Base-by-base conservation (phyloP, 2,888 invertebrate species). In the Dorcus hopei region DNA sequence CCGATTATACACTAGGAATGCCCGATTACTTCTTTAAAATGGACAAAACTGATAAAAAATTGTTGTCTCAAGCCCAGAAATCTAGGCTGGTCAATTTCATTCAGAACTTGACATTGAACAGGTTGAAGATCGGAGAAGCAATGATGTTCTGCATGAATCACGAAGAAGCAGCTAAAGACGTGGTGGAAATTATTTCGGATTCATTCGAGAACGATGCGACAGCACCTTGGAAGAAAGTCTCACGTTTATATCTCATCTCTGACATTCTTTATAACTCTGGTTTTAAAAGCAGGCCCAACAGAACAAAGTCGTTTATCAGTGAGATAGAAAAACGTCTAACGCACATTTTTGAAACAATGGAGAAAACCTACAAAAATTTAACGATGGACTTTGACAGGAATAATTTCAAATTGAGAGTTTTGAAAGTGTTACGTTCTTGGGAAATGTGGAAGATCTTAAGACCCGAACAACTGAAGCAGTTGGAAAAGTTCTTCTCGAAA, bases 101-200 rank as follows among this genome's bases (percentile, higher is more conserved):
- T 64, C 86, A 94, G 26, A 87, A 87, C 61, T 82, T 98, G 72
- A 88, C 87, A 0, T 89, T 91, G 3, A 87, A 89, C 65, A 84
- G 90, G 53, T 74, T 81, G 54, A 87, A 88, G 74, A 87, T 99
- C 58, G 94, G 90, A 7, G 94, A 95, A 74, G 91, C 90, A 9
- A 99, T 98, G 97, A 89, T 96, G 53, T 99, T 97, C 85, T 98
- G 97, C 78, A 87, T 99, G 64, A 95, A 97, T 74, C 97, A 98
- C 79, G 91, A 93, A 3, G 93, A 94, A 76, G 93, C 95, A 14
- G 93, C 96, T 3, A 91, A 90, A 72, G 98, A 98, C 81, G 89
- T 97, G 61, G 89, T 94, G 49, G 90, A 91, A 64, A 93, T 95
- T 74, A 85, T 99, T 54, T 82, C 88, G 2, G 96, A 97, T 77